Percentiles rank a stretch among this genome's conserved stretches.
Evolutionary conservation across 2,113 vertebrate species (phyloP).

Genomic region (Dolichotis patagonum): DNA sequence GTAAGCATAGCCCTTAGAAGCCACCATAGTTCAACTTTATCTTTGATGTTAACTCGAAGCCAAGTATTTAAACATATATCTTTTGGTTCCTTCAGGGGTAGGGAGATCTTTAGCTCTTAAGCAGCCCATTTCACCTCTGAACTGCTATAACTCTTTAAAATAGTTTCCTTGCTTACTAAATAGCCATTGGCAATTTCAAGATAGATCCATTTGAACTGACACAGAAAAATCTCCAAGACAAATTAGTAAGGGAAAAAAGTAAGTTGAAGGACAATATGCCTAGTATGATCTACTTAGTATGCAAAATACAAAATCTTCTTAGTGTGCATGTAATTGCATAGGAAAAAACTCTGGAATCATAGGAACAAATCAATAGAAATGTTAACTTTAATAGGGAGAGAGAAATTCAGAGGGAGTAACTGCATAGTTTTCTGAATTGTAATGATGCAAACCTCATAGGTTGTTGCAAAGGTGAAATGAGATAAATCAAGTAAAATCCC

Average conservation of each 20-base stretch:
- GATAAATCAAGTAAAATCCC: conserved; percentile 18
- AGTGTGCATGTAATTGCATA: background rate
- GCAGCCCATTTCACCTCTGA: background rate
- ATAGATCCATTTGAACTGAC: background rate
- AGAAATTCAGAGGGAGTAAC: background rate
- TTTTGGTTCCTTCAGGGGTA: background rate
- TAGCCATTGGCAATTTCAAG: background rate
- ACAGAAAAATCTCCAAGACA: conserved; percentile 20
- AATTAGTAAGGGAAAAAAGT: conserved; percentile 52
- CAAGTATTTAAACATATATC: background rate
- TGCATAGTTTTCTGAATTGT: conserved; percentile 7
- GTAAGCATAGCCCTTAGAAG: background rate
- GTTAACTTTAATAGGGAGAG: conserved; percentile 54
- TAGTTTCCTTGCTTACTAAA: background rate
- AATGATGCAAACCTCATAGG: background rate
- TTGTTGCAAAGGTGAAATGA: background rate
- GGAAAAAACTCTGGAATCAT: conserved; percentile 26
- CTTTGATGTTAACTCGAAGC: background rate
- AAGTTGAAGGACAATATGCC: background rate
- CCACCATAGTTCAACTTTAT: background rate
- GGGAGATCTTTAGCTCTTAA: background rate
- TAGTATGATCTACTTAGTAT: conserved; percentile 41
- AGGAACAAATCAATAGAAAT: conserved; percentile 43
- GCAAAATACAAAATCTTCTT: conserved; percentile 51
- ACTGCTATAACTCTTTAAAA: background rate